A percentile compares a stretch with the other conserved stretches of the same genome.
These are phyloP conservation scores for Asbolus verrucosus DNA, from an alignment of 1,140 invertebrate genomes.

Conservation along the genomic window DNA sequence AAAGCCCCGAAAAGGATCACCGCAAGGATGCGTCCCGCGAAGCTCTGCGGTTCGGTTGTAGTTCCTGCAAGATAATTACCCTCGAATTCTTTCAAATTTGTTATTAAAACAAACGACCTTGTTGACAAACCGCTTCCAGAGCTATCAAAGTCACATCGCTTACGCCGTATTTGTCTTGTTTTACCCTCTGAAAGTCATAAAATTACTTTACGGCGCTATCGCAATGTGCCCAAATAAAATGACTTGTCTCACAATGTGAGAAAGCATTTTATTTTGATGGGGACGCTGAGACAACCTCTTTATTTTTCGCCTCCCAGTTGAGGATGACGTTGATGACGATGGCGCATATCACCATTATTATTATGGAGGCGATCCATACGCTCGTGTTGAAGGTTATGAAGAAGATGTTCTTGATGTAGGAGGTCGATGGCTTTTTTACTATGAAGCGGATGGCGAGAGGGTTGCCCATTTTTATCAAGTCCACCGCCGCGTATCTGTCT, in stretches of 20 bases:
- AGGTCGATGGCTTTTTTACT: conserved; percentile 52
- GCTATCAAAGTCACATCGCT: conserved; percentile 56
- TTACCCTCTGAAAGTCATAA: conserved; percentile 40
- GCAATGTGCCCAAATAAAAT: too few relatives aligned
- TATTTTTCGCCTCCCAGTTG: conserved; percentile 21
- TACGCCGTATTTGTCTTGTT: conserved; percentile 40
- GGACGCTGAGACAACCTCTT: neutral
- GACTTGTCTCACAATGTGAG: too few relatives aligned
- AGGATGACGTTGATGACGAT: conserved; percentile 10
- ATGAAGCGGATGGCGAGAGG: conserved; percentile 48
- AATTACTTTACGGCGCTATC: too few relatives aligned
- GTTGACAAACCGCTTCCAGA: conserved; percentile 59
- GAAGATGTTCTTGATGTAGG: conserved; percentile 55
- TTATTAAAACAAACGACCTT: conserved; percentile 53
- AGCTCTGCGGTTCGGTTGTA: conserved; percentile 48
- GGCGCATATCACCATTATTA: conserved; percentile 4
- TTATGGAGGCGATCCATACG: conserved; percentile 49
- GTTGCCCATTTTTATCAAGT: conserved; percentile 46
- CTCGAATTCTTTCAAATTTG: conserved; percentile 10
- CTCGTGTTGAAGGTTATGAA: conserved; percentile 46
- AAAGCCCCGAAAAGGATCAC: conserved; percentile 56
- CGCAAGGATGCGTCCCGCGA: conserved; percentile 52
- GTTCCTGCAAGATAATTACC: conserved; percentile 54
- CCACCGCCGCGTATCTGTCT: conserved; percentile 37
- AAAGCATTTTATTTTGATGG: too few relatives aligned